A percentile compares a stretch with the other conserved stretches of the same genome.
These are phyloP conservation scores for Drosophila neotestacea DNA, from an alignment of 2,888 invertebrate species.

Conservation along the genomic window DNA sequence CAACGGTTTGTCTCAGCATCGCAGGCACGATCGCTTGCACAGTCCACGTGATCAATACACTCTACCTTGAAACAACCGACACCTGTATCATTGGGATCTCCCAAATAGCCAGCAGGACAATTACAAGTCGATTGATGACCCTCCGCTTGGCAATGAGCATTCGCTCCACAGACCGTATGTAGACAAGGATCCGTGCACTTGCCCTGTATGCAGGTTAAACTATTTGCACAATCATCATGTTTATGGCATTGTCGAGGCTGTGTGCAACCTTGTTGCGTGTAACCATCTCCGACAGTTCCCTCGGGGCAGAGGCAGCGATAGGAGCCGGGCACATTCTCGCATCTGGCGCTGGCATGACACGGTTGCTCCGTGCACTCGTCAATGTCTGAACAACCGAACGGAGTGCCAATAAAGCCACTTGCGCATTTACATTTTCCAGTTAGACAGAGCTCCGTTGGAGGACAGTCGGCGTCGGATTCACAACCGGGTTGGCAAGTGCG, in stretches of 20 bases:
- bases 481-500: slow-evolving; percentile 94
- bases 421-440: slow-evolving; percentile 91
- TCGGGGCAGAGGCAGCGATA: slow-evolving; percentile 92
- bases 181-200: slow-evolving; percentile 94
- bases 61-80: slow-evolving; percentile 96
- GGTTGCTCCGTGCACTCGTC: slow-evolving; percentile 92
- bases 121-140: slow-evolving; percentile 91
- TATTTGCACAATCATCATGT: slow-evolving; percentile 91
- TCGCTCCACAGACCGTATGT: slow-evolving; percentile 89
- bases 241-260: slow-evolving; percentile 91
- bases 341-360: slow-evolving; percentile 92
- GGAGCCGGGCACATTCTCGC: slow-evolving; percentile 92
- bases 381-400: slow-evolving; percentile 92
- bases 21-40: slow-evolving; percentile 91
- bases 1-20: slow-evolving; percentile 91
- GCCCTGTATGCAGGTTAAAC: slow-evolving; percentile 90
- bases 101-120: slow-evolving; percentile 93
- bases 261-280: slow-evolving; percentile 90
- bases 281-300: slow-evolving; percentile 91
- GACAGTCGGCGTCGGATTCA: slow-evolving; percentile 92
- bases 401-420: slow-evolving; percentile 90
- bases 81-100: slow-evolving; percentile 91
- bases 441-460: slow-evolving; percentile 91
- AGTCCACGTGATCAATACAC: slow-evolving; percentile 92
- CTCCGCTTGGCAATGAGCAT: slow-evolving; percentile 91